Conservation (phyloP, 2,888 invertebrate species). For the Philhelius pedissequus region DNA sequence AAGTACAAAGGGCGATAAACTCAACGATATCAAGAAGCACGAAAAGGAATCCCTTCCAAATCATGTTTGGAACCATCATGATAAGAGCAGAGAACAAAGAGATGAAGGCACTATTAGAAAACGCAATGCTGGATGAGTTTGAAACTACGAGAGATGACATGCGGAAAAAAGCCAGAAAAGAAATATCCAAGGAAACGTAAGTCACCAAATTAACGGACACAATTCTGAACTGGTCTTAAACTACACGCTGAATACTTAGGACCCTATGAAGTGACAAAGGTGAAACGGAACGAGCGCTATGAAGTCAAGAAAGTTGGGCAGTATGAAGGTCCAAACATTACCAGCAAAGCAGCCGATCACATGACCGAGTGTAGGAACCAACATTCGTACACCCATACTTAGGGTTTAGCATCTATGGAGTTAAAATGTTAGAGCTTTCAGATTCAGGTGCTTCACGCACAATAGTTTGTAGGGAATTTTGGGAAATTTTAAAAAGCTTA, state of each 20-base stretch:
- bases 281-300: slow-evolving; percentile 39
- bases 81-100: not conserved
- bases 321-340: slow-evolving; percentile 36
- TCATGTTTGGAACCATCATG: not conserved
- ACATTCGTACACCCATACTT: too few species aligned
- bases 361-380: too few species aligned
- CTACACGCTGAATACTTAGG: not conserved
- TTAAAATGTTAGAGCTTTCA: too few species aligned
- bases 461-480: too few species aligned
- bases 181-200: not conserved
- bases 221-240: too few species aligned
- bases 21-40: too few species aligned
- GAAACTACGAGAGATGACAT: slow-evolving; percentile 2
- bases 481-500: too few species aligned
- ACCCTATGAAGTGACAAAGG: slow-evolving; percentile 40
- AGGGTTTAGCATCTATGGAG: too few species aligned
- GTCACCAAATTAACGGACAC: too few species aligned
- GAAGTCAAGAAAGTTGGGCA: slow-evolving; percentile 28
- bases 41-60: too few species aligned
- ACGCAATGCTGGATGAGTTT: slow-evolving; percentile 7
- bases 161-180: not conserved
- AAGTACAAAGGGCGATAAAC: slow-evolving; percentile 22
- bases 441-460: too few species aligned
- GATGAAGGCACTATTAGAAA: not conserved
- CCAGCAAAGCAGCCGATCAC: slow-evolving; percentile 11